phyloP scores from a whole-genome alignment of 1,140 invertebrate species.

The Zeugodacus cucurbitae region DNA sequence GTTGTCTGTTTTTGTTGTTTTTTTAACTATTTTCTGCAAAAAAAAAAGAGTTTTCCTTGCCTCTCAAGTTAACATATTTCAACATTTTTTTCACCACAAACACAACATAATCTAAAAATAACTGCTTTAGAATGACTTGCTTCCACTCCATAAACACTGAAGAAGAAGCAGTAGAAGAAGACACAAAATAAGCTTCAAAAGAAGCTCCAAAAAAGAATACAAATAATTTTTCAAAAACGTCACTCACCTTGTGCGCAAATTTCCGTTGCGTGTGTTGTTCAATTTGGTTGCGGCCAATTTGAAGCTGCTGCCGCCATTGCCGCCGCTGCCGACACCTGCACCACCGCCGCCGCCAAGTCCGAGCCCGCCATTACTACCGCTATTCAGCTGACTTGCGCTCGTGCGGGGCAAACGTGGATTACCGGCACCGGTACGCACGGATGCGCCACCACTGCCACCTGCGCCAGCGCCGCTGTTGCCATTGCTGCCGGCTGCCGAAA shows the following conservation, averaged over 20 bases:
- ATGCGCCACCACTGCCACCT: slow-evolving; percentile 41
- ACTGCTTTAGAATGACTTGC: too few species aligned
- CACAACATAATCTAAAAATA: too few species aligned
- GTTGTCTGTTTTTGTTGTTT: background rate
- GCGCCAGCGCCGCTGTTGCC: slow-evolving; percentile 1
- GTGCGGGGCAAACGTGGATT: slow-evolving; percentile 50
- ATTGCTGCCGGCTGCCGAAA: slow-evolving; percentile 9
- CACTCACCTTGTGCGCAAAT: slow-evolving; percentile 51
- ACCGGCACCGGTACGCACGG: slow-evolving; percentile 48
- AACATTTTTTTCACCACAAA: background rate
- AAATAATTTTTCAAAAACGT: background rate
- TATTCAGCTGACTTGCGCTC: slow-evolving; percentile 52
- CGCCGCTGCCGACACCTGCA: slow-evolving; percentile 36
- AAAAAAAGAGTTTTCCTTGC: background rate
- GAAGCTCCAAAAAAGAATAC: background rate
- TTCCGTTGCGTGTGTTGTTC: slow-evolving; percentile 48
- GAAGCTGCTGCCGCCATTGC: slow-evolving; percentile 42
- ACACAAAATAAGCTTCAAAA: background rate
- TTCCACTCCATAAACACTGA: background rate
- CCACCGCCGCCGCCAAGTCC: background rate
- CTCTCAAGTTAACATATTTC: background rate
- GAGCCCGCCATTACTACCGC: slow-evolving; percentile 40
- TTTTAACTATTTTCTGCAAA: background rate
- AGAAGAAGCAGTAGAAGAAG: background rate
- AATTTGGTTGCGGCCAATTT: slow-evolving; percentile 45